A percentile compares a stretch with the other conserved stretches of the same genome.
Evolutionary conservation across 1,140 invertebrate genomes (phyloP).

Genomic region (Agrilus planipennis): DNA sequence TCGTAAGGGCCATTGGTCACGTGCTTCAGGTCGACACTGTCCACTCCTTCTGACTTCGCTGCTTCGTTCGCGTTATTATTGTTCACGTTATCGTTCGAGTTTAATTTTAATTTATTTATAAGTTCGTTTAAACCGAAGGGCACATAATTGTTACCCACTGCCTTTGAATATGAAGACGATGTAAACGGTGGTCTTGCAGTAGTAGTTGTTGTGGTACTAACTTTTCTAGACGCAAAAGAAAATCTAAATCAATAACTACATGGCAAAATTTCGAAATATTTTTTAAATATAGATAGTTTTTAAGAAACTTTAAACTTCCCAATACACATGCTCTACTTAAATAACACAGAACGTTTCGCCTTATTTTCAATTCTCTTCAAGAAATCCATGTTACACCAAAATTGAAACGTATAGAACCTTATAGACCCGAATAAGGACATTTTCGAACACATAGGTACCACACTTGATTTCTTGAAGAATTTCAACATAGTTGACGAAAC

Average conservation of each 20-base stretch:
- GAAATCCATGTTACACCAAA: too few species aligned
- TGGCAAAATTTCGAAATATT: background rate
- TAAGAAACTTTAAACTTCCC: too few species aligned
- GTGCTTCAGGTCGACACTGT: constrained; percentile 13
- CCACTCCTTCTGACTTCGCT: constrained; percentile 14
- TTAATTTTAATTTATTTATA: constrained; percentile 14
- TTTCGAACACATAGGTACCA: too few species aligned
- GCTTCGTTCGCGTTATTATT: constrained; percentile 12
- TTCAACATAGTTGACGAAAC: too few species aligned
- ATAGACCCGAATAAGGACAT: too few species aligned
- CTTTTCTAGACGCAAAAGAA: background rate
- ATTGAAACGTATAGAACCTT: too few species aligned
- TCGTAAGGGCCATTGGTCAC: constrained; percentile 41
- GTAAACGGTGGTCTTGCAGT: constrained; percentile 10
- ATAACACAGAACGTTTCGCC: too few species aligned
- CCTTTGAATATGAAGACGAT: constrained; percentile 12
- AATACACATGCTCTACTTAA: too few species aligned
- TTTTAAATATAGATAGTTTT: background rate
- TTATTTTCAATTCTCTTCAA: too few species aligned
- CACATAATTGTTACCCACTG: constrained; percentile 15
- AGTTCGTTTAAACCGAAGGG: constrained; percentile 14
- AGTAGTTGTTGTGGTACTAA: constrained; percentile 8
- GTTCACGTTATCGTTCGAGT: constrained; percentile 9
- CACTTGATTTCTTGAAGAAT: too few species aligned
- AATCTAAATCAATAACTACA: constrained; percentile 2